phyloP scores from a whole-genome alignment of 1,140 invertebrate genomes.

The Drosophila insularis region DNA sequence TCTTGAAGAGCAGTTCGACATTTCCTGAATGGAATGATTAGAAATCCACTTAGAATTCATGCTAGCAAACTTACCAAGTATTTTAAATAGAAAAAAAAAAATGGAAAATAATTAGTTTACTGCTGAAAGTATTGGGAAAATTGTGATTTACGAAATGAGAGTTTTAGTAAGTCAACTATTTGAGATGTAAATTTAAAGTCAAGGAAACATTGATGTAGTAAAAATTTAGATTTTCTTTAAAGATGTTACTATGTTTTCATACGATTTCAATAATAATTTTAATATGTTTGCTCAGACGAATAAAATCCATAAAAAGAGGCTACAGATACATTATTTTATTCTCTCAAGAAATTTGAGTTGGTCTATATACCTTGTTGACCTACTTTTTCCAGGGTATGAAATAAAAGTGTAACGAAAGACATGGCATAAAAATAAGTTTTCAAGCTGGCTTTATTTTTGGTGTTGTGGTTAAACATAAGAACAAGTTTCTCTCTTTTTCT shows the following conservation, averaged over 20 bases:
- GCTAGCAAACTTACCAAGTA: background rate
- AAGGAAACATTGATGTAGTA: background rate
- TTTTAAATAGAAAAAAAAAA: background rate
- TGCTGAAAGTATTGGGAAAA: background rate
- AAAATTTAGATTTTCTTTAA: background rate
- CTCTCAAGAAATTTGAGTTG: background rate
- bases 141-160: background rate
- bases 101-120: background rate
- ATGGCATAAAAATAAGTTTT: slow-evolving; percentile 6
- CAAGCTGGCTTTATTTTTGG: slow-evolving; percentile 5
- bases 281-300: too few species aligned
- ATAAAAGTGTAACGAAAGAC: background rate
- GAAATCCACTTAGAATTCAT: background rate
- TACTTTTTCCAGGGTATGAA: background rate
- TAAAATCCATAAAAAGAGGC: too few species aligned
- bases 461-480: slow-evolving; percentile 5
- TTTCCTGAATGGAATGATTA: background rate
- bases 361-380: background rate
- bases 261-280: too few species aligned
- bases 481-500: background rate
- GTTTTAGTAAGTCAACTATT: background rate
- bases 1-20: background rate
- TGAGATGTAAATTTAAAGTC: background rate
- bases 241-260: too few species aligned
- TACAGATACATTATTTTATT: background rate